Base-by-base conservation (phyloP, 2,888 invertebrate genomes). In the Andrena minutula region DNA sequence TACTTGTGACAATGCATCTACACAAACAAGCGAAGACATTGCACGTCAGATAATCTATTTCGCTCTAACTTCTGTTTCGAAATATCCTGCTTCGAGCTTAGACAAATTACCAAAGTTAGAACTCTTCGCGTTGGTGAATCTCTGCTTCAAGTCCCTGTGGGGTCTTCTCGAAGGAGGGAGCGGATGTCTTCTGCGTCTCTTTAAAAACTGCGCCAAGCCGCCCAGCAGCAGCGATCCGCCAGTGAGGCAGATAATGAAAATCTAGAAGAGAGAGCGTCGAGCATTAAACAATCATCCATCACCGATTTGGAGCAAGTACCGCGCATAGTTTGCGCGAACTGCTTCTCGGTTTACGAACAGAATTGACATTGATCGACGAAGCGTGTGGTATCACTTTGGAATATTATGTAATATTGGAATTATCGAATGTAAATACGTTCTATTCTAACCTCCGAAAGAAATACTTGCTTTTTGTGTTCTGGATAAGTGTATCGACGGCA, bases 221-320 rank as follows among this genome's bases (percentile, higher is more conserved):
- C 97, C 97, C 58, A 98, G 95, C n/a, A 98, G 94, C 8, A 97
- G 96, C 26, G 98, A 96, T 91, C 98, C 97, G 53, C 97, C 95
- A 68, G 97, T 96, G 85, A 97, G 95, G 84, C 97, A 96, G 92
- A 97, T 95, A 90, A 97, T 94, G 76, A 97, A 95, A 78, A 97
- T 95, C 97, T 97, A 90, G 10, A 76, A 70, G 26, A 69, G 71
- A 61, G 68, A 65, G 41, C 32, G 74, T 47, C 68, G 65, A 64
- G 8, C 20, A 79, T 51, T 60, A 60, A 26, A 7, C 20, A 32
- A 51, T 32, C 28, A 12, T 8, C 4, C 2, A 1, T 8, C 49
- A 64, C 6, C 8, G 6, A 20, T 10, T 64, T 63, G 12, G 8
- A 71, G 6, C 20, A n/a, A 47, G 60, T 51, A 20, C 10, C 6